Evolutionary conservation across 1,140 invertebrate genomes (phyloP).

Genomic region (Goniozus legneri): DNA sequence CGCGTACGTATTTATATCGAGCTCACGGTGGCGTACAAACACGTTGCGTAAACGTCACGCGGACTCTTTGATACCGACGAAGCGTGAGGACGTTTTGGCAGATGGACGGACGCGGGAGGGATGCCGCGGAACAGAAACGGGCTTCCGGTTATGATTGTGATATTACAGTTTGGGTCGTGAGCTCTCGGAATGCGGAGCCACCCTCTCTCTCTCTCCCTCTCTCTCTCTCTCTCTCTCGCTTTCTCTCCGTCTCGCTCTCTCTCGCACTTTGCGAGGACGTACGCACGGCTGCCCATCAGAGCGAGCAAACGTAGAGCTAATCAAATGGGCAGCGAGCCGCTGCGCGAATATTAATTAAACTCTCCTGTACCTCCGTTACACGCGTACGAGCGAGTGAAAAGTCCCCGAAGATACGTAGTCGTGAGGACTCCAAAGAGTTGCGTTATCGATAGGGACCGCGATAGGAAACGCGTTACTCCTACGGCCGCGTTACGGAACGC

Average conservation of each 20-base stretch:
- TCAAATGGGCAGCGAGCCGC: slow-evolving; percentile 43
- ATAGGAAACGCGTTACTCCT: too few species aligned
- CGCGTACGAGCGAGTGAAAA: neutral
- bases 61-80: slow-evolving; percentile 48
- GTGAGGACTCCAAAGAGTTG: too few species aligned
- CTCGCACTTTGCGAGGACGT: slow-evolving; percentile 20
- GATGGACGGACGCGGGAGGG: slow-evolving; percentile 17
- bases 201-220: slow-evolving; percentile 6
- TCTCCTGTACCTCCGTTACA: slow-evolving; percentile 34
- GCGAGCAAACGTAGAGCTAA: slow-evolving; percentile 36
- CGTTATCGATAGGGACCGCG: too few species aligned
- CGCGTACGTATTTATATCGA: too few species aligned
- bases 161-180: slow-evolving; percentile 46
- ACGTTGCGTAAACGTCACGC: slow-evolving; percentile 35
- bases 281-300: slow-evolving; percentile 43
- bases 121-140: slow-evolving; percentile 31
- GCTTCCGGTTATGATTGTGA: slow-evolving; percentile 51
- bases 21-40: too few species aligned
- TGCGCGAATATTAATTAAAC: slow-evolving; percentile 49
- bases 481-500: too few species aligned
- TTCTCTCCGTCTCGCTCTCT: slow-evolving; percentile 21
- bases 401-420: too few species aligned
- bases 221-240: slow-evolving; percentile 14
- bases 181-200: slow-evolving; percentile 38
- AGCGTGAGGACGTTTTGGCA: slow-evolving; percentile 45